These are phyloP conservation scores for Gnatocerus cornutus DNA, from an alignment of 2,888 invertebrate genomes.

Conservation along the genomic window DNA sequence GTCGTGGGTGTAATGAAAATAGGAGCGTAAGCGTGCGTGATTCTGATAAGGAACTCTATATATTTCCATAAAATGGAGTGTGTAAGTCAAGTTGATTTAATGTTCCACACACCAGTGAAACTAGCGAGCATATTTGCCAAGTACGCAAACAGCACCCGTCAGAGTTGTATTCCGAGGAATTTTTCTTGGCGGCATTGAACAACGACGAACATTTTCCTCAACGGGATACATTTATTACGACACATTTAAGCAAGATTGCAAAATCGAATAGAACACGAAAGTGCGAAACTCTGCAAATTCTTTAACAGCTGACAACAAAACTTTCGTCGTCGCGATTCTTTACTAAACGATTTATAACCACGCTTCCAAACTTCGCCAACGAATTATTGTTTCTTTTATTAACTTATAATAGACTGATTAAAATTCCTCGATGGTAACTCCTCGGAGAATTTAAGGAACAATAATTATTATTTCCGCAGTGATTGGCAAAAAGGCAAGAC, in stretches of 20 bases:
- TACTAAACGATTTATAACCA: background rate
- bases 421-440: background rate
- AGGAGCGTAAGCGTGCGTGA: constrained; percentile 35
- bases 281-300: background rate
- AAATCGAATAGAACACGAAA: background rate
- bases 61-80: constrained; percentile 42
- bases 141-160: constrained; percentile 18
- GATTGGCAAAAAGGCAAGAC: background rate
- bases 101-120: constrained; percentile 31
- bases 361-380: background rate
- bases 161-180: constrained; percentile 2
- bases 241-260: background rate
- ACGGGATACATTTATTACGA: background rate
- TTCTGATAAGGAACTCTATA: constrained; percentile 40
- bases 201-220: background rate
- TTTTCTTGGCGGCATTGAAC: background rate
- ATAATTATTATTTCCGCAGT: background rate
- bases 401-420: constrained; percentile 3
- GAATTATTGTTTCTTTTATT: background rate
- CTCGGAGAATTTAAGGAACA: background rate
- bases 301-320: background rate
- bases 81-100: constrained; percentile 44
- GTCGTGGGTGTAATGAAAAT: constrained; percentile 38
- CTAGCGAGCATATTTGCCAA: constrained; percentile 27
- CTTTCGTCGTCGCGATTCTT: no score